Evolutionary conservation across 1,140 invertebrate genomes (phyloP).

Genomic region (Hyposmocoma kahamanoa): DNA sequence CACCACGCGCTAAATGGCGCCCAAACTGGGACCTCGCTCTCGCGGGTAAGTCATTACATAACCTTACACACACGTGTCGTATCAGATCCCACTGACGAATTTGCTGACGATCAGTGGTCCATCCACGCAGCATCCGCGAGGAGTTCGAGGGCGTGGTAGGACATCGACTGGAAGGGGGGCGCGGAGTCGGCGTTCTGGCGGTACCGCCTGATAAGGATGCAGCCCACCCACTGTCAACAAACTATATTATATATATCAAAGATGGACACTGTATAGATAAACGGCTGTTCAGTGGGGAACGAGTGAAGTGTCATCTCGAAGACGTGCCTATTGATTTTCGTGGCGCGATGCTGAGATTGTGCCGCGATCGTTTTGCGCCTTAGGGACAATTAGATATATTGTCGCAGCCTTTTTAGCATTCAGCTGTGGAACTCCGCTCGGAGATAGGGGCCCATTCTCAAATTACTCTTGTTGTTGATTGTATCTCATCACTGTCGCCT

Average conservation of each 20-base stretch:
- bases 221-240: conserved; percentile 55
- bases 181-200: conserved; percentile 32
- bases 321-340: conserved; percentile 57
- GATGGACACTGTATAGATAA: conserved; percentile 8
- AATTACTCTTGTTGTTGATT: conserved; percentile 1
- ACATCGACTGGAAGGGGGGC: conserved; percentile 20
- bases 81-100: background rate
- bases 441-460: background rate
- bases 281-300: conserved; percentile 26
- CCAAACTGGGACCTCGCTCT: conserved; percentile 50
- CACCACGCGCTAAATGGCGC: conserved; percentile 62
- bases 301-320: conserved; percentile 40
- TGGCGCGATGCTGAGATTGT: conserved; percentile 20
- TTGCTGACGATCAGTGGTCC: conserved; percentile 22
- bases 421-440: conserved; percentile 12
- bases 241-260: conserved; percentile 50
- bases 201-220: conserved; percentile 49
- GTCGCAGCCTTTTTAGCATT: conserved; percentile 32
- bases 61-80: conserved; percentile 3
- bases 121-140: conserved; percentile 34
- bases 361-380: conserved; percentile 14
- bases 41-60: conserved; percentile 50
- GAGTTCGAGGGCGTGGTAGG: conserved; percentile 44
- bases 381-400: conserved; percentile 25
- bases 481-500: background rate